Base-by-base conservation (phyloP, 2,888 invertebrate species). In the Agonum fuliginosum region DNA sequence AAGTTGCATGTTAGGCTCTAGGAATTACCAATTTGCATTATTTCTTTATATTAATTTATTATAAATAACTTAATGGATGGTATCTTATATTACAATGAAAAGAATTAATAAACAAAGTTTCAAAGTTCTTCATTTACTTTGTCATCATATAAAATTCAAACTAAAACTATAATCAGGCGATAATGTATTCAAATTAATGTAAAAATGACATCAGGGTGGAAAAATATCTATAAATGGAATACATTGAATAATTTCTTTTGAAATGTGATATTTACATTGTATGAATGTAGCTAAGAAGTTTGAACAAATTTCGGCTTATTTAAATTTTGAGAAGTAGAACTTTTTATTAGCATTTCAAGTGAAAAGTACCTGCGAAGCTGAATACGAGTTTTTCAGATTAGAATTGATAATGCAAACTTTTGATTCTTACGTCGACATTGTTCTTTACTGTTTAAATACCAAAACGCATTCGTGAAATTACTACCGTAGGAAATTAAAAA, bases 261-360 rank as follows among this genome's bases (percentile, higher is more conserved):
- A 54, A 54, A 54, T 54, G 54, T 5, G 24, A 12, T 54, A 54
- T 54, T 51, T 27, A 54, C 24, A 54, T 54, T 54, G 54, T 54
- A 54, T 12, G 54, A 24, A 22, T 24, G 54, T 54, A 24, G n/a
- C 54, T n/a, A 14, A n/a, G 54, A 54, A 54, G 54, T 54, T 54
- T 54, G 22, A 22, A 22, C 24, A 54, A 54, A 54, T 54, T 54
- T 54, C 12, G 22, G 54, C 54, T 54, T 54, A 54, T 54, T 54
- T 54, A 24, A 54, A 54, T 62, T 34, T 62, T 62, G 17, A 27
- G 58, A 27, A 14, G 46, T 19, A n/a, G 8, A 30, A 62, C 30
- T 62, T 62, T 62, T 62, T 62, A 62, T 62, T 62, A 62, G 58
- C 19, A 62, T 51, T 51, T 51, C 51, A 4, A 10, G 22, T 51